phyloP scores from a whole-genome alignment of 2,888 invertebrate genomes.

The Sclerodermus sp. region DNA sequence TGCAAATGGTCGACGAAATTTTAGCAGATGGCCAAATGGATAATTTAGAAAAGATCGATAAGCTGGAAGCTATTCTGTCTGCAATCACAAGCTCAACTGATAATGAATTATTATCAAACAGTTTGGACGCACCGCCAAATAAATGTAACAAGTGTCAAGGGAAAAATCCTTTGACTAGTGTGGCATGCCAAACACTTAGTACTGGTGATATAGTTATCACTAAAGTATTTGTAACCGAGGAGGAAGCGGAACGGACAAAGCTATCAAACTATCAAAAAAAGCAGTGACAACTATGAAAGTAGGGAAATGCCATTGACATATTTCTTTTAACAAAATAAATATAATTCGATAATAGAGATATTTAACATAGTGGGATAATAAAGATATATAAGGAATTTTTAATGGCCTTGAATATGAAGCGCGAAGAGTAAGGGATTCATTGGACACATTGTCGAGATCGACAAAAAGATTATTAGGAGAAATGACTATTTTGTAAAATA shows the following conservation, averaged over 20 bases:
- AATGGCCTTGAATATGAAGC: no score
- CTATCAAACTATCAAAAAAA: no score
- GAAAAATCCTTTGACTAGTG: conserved; percentile 49
- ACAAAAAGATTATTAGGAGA: no score
- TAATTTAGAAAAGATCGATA: conserved; percentile 81
- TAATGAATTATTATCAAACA: conserved; percentile 61
- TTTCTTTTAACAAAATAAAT: no score
- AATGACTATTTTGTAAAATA: no score
- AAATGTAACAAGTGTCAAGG: conserved; percentile 55
- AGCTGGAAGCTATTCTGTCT: conserved; percentile 81
- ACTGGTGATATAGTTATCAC: conserved; percentile 93
- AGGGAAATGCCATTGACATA: no score
- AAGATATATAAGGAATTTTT: no score
- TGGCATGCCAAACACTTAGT: conserved; percentile 82
- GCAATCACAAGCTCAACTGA: conserved; percentile 74
- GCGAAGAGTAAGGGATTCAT: no score
- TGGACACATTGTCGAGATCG: no score
- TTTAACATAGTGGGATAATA: no score
- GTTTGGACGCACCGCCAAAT: conserved; percentile 59
- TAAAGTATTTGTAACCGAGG: conserved; percentile 70
- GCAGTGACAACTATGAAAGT: no score
- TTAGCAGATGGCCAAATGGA: conserved; percentile 82
- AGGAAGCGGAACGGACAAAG: conserved; percentile 53
- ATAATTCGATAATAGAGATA: no score
- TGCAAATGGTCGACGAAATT: conserved; percentile 87